Evolutionary conservation across 1,140 invertebrate species (phyloP).

Genomic region (Subanguina moxae): DNA sequence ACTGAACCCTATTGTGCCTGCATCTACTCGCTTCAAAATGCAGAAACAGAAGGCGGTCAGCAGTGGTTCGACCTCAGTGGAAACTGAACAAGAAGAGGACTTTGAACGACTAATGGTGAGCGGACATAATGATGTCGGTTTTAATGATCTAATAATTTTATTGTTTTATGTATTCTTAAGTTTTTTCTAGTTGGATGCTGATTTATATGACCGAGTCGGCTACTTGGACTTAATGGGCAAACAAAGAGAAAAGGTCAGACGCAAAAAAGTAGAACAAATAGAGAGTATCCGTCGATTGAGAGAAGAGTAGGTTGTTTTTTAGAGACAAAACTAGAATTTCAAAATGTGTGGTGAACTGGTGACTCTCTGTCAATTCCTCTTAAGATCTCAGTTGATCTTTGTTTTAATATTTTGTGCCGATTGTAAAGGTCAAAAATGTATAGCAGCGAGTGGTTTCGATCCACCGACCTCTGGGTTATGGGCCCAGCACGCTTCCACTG

Average conservation of each 20-base stretch:
- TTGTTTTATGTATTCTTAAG: neutral
- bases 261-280: constrained; percentile 28
- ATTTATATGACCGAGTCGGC: constrained; percentile 49
- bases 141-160: neutral
- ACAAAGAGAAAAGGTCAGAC: constrained; percentile 27
- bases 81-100: constrained; percentile 8
- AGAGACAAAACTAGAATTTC: too few species aligned
- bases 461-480: constrained; percentile 94
- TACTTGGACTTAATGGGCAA: constrained; percentile 46
- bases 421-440: too few species aligned
- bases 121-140: neutral
- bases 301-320: constrained; percentile 37
- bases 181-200: constrained; percentile 45
- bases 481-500: constrained; percentile 95
- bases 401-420: too few species aligned
- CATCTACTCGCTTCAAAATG: too few species aligned
- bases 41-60: neutral
- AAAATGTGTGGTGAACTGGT: too few species aligned
- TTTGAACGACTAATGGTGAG: constrained; percentile 1
- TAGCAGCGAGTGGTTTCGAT: constrained; percentile 73
- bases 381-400: too few species aligned
- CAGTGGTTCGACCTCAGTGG: neutral
- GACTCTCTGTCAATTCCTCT: too few species aligned
- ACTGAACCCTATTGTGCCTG: too few species aligned
- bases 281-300: constrained; percentile 28